Percentiles rank a stretch among this genome's conserved stretches.
Evolutionary conservation across 2,888 invertebrate species (phyloP).

Genomic region (Pandemis cinnamomeana): DNA sequence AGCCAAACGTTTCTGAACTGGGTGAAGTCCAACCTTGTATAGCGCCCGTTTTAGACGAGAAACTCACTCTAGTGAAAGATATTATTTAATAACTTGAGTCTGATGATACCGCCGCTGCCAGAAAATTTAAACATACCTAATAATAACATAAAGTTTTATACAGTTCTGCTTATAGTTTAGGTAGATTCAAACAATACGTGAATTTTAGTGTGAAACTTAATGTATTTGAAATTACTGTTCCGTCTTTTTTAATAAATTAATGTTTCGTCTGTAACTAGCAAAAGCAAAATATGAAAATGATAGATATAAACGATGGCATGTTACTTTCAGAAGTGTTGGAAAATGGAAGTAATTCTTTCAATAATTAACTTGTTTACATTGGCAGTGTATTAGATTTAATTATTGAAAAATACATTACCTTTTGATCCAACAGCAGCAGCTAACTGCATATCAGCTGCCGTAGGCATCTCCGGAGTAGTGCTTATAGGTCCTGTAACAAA

Average conservation of each 20-base stretch:
- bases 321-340: too few relatives aligned
- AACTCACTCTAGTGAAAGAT: constrained; percentile 8
- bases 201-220: background rate
- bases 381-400: background rate
- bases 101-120: background rate
- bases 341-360: too few relatives aligned
- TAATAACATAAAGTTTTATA: background rate
- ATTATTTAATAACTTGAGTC: constrained; percentile 6
- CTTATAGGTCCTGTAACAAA: constrained; percentile 73
- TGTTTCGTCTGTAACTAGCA: too few relatives aligned
- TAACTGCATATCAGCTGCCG: constrained; percentile 79
- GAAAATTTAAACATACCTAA: background rate
- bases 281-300: too few relatives aligned
- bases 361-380: background rate
- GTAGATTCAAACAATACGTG: background rate
- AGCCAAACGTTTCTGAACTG: background rate
- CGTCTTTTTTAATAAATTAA: too few relatives aligned
- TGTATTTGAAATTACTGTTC: too few relatives aligned
- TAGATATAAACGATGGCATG: too few relatives aligned
- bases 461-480: constrained; percentile 80
- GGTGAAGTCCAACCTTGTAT: background rate
- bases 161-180: background rate
- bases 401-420: constrained; percentile 54
- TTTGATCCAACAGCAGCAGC: constrained; percentile 75
- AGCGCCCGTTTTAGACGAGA: background rate